Evolutionary conservation across 2,797 vertebrate species (phyloP), one percentile per base, ranked within the genome.

Genomic region (Spinus olivaceus): DNA sequence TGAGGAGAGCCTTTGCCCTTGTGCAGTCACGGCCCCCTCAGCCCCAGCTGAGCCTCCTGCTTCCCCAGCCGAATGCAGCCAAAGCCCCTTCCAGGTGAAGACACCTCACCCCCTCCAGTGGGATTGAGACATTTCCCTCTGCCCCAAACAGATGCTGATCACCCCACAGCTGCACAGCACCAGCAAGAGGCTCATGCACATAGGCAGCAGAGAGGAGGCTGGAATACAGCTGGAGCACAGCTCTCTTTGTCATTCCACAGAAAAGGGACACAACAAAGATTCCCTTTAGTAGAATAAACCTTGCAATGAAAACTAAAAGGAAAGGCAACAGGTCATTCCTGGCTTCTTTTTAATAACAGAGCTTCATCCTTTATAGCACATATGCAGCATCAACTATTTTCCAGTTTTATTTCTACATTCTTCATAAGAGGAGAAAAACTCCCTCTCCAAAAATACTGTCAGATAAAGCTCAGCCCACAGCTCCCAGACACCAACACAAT

Each of bases 401-500:
- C 53, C 25, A 3, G 6, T 71, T 76, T 46, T 57, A 30, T 15
- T 80, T 27, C 32, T 37, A 14, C 0, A 1, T 25, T 69, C 53
- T 64, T 47, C 3, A 0, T 0, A 41, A 37, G 24, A 64, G 28
- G 9, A 7, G 12, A 32, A 18, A 28, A 5, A 2, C 2, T 11
- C 23, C 69, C n/a, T 30, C 46, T 61, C 61, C 27, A 30, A 61
- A 50, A 2, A 2, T 1, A 11, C 4, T 2, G 0, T 6, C 32
- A 32, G 60, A 46, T 35, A 33, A 81, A 86, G 53, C 60, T 80
- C 67, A 51, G 61, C 76, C 53, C 53, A 21, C 33, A 84, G 64
- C 46, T 24, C 64, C 25, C 10, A 41, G 50, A 28, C 57, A 64
- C 24, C 59, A 63, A 50, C 16, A 21, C 6, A 3, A 8, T 0